Evolutionary conservation across 2,888 invertebrate species (phyloP), one percentile per base, ranked within the genome.

Genomic region (Ypsolopha sequella): DNA sequence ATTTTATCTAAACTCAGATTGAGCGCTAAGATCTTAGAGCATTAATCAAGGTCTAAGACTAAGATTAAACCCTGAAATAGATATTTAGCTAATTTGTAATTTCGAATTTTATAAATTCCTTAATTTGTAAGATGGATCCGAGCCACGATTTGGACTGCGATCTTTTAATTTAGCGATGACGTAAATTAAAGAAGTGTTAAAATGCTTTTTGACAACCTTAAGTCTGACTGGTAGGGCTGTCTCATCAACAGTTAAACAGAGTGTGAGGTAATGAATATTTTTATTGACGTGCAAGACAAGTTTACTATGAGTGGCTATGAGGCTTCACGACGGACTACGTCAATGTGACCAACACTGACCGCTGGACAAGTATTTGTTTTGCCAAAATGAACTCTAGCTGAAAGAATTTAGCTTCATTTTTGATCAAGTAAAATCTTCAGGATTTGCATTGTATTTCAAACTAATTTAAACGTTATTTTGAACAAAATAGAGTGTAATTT

Each of bases 211-310:
- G 39, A 35, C 46, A 39, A n/a, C 49, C 49, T 41, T 49, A 8
- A 35, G n/a, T 8, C 11, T 39, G n/a, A 10, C 59, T 63, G 57
- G 59, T 63, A 74, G 68, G 68, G 71, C 68, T 76, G 76, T 80
- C 77, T 72, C 76, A 77, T 79, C 76, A 75, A 70, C 71, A 76
- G 79, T 76, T 81, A 79, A 85, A 80, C 77, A 82, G 80, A 82
- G 81, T 80, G 78, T 76, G 72, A 80, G 76, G 73, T 73, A 80
- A 86, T 84, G 81, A 85, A 86, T 85, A 86, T 85, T 82, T 85
- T 86, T 82, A 84, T 82, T 79, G 81, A 82, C 77, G 76, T 69
- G 77, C 70, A 73, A 64, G 71, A 74, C 78, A 64, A 71, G 76
- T 78, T 74, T 71, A 64, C 73, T 62, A 64, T 60, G 57, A 60